Evolutionary conservation across 1,140 invertebrate genomes (phyloP).

Genomic region (Pseudoatta argentina): DNA sequence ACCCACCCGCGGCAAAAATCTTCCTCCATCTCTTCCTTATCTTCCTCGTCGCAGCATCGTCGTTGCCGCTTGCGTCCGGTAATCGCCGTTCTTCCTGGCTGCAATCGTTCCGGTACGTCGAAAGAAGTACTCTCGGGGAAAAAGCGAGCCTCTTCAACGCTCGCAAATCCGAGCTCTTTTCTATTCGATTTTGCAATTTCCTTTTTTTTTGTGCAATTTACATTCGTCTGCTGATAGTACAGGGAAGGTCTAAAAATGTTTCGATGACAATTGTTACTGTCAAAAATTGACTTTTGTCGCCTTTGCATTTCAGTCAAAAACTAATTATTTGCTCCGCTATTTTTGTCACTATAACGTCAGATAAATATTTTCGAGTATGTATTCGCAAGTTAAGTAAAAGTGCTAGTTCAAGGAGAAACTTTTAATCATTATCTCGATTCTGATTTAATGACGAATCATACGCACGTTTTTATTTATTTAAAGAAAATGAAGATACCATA

Average conservation of each 20-base stretch:
- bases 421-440: neutral
- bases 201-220: neutral
- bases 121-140: constrained; percentile 21
- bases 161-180: neutral
- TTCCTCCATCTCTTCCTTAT: constrained; percentile 11
- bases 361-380: neutral
- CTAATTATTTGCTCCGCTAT: neutral
- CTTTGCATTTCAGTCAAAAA: neutral
- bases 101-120: constrained; percentile 23
- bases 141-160: constrained; percentile 17
- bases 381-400: neutral
- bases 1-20: constrained; percentile 49
- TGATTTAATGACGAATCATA: neutral
- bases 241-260: neutral
- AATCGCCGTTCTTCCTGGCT: constrained; percentile 37
- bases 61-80: constrained; percentile 31
- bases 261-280: no score
- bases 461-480: neutral
- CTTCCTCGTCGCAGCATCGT: constrained; percentile 22
- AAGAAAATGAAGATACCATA: no score
- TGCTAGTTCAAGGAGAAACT: neutral
- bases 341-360: neutral
- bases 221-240: neutral
- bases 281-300: neutral
- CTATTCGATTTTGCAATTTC: neutral